Evolutionary conservation across 2,113 vertebrate species (phyloP), one percentile per base, ranked within the genome.

Genomic region (Talpa occidentalis): DNA sequence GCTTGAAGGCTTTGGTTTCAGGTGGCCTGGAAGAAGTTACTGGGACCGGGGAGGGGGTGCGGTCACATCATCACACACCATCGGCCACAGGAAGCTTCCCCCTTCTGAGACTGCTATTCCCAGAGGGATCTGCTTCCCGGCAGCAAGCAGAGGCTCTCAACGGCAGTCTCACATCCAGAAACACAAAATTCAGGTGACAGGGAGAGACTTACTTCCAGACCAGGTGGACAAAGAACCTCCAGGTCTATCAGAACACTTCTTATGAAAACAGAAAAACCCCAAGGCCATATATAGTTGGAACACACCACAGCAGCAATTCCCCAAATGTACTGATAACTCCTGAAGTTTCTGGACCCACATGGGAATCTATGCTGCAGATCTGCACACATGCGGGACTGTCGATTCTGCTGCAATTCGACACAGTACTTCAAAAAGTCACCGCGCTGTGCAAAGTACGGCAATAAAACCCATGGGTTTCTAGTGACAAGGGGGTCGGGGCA

Each of bases 331-430:
- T 52, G 49, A 17, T 52, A 84, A 86, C 35, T 70, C 47, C 49
- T 59, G 10, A 28, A 52, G 70, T 9, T 66, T 84, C 16, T 26
- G 77, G 21, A 22, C 4, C 42, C n/a, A 26, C 15, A 1, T 4
- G 59, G 89, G 17, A 30, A 17, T 54, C 62, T 26, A 26, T 21
- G 47, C 67, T 37, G 49, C 4, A n/a, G 6, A 37, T 0, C 35
- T 5, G 21, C 19, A 17, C 14, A 1, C n/a, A 69, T 16, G 7
- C 2, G 0, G 8, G 2, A 10, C 1, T 14, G 47, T 42, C 32
- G 0, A 24, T 66, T 30, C 64, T 74, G 30, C 44, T 14, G 2
- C 26, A 22, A 37, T 4, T 15, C 6, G 2, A 40, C 37, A 16
- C 1, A 37, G 54, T 7, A 56, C 21, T 56, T 56, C 19, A 22